These are phyloP conservation scores for Andrena camellia DNA, from an alignment of 2,888 invertebrate genomes.

Conservation along the genomic window DNA sequence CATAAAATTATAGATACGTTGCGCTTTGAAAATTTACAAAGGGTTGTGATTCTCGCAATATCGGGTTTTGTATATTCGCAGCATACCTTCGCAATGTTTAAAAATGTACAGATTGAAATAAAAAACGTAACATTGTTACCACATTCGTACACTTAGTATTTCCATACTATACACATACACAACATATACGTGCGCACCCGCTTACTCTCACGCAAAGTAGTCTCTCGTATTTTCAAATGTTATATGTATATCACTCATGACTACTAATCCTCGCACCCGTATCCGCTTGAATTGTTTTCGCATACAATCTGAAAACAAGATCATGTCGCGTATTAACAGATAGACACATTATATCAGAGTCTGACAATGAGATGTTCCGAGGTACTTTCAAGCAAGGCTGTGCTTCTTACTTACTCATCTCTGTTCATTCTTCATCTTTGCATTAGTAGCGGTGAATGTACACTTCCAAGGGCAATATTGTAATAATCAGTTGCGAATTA, in stretches of 20 bases:
- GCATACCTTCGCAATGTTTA: constrained; percentile 26
- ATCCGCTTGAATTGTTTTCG: background rate
- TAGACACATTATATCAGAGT: background rate
- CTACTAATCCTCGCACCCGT: constrained; percentile 5
- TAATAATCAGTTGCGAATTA: constrained; percentile 2
- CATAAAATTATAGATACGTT: constrained; percentile 79
- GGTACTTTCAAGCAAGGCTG: constrained; percentile 15
- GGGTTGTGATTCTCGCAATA: constrained; percentile 29
- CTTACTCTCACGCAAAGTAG: background rate
- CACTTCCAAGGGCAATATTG: constrained; percentile 9
- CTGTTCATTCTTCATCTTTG: constrained; percentile 6
- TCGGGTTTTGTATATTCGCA: constrained; percentile 36
- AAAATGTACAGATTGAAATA: constrained; percentile 80
- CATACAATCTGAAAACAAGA: background rate
- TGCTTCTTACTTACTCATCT: constrained; percentile 36
- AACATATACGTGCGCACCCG: background rate
- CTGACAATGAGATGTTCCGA: background rate
- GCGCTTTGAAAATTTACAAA: constrained; percentile 38
- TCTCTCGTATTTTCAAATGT: constrained; percentile 4
- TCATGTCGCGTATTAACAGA: background rate
- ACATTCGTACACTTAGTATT: constrained; percentile 18
- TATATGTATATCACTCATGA: background rate
- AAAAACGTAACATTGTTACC: constrained; percentile 73
- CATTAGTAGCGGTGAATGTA: constrained; percentile 3
- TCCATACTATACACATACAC: background rate